Conservation (phyloP, 2,888 invertebrate genomes). For the Monoplex corrugatus region DNA sequence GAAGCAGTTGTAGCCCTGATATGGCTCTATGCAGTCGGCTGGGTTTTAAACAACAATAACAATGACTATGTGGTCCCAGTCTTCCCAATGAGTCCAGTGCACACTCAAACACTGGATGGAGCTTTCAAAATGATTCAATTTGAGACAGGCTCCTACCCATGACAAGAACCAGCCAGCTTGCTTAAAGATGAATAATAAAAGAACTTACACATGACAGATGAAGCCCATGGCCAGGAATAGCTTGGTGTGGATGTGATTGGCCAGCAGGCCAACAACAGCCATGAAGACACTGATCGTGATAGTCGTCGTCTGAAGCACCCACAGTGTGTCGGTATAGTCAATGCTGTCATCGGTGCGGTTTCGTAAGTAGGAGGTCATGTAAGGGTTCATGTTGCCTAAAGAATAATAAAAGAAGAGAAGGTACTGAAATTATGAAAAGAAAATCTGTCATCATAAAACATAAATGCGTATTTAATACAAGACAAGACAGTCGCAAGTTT, state of each 20-base stretch:
- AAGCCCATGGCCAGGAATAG: not conserved
- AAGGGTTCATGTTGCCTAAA: constrained; percentile 41
- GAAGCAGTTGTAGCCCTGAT: too few relatives aligned
- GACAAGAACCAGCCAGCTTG: too few relatives aligned
- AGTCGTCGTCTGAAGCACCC: not conserved
- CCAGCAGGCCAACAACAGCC: not conserved
- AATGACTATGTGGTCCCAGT: too few relatives aligned
- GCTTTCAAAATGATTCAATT: too few relatives aligned
- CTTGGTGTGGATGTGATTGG: constrained; percentile 14
- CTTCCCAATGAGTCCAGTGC: too few relatives aligned
- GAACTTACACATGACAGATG: not conserved
- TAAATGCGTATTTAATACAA: too few relatives aligned
- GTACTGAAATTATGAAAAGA: not conserved
- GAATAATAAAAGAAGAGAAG: not conserved
- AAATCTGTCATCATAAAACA: not conserved
- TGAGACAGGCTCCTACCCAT: too few relatives aligned
- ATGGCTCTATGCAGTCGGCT: too few relatives aligned
- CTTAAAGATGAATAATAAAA: too few relatives aligned
- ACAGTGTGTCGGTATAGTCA: constrained; percentile 39
- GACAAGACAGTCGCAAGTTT: too few relatives aligned
- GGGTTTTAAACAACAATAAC: too few relatives aligned
- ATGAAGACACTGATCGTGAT: not conserved
- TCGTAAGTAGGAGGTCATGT: constrained; percentile 44
- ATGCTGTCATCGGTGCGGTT: not conserved
- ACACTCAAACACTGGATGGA: too few relatives aligned